These are phyloP conservation scores for Caenorhabditis drosophilae DNA, from an alignment of 2,888 invertebrate species.

Conservation along the genomic window DNA sequence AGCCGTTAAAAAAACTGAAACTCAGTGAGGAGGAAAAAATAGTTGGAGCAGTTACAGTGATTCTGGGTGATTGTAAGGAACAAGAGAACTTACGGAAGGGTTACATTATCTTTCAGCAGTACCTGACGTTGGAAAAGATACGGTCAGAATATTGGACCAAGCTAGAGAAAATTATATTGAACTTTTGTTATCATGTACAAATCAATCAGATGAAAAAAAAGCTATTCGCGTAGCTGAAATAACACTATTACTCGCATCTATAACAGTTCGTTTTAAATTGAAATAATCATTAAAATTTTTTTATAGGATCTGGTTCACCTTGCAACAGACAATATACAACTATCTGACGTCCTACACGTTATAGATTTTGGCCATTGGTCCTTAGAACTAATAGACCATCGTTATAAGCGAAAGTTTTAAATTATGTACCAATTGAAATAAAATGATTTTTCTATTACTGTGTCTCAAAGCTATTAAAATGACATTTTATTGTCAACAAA, in stretches of 20 bases:
- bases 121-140: slow-evolving; percentile 13
- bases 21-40: background rate
- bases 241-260: slow-evolving; percentile 31
- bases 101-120: slow-evolving; percentile 15
- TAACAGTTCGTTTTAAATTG: slow-evolving; percentile 16
- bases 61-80: slow-evolving; percentile 39
- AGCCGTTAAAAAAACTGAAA: background rate
- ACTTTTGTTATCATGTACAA: background rate
- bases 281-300: background rate
- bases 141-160: background rate
- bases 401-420: slow-evolving; percentile 35
- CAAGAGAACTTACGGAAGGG: background rate
- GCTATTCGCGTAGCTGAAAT: slow-evolving; percentile 19
- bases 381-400: slow-evolving; percentile 20
- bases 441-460: background rate
- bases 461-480: background rate
- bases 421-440: background rate
- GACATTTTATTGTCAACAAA: slow-evolving; percentile 42
- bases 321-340: slow-evolving; percentile 43
- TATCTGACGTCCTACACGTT: slow-evolving; percentile 39
- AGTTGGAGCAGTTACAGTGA: slow-evolving; percentile 22
- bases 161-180: background rate
- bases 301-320: slow-evolving; percentile 42
- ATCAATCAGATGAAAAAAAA: background rate
- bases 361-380: slow-evolving; percentile 40